Base-by-base conservation (phyloP, 2,113 vertebrate genomes). In the Hystrix cristata region DNA sequence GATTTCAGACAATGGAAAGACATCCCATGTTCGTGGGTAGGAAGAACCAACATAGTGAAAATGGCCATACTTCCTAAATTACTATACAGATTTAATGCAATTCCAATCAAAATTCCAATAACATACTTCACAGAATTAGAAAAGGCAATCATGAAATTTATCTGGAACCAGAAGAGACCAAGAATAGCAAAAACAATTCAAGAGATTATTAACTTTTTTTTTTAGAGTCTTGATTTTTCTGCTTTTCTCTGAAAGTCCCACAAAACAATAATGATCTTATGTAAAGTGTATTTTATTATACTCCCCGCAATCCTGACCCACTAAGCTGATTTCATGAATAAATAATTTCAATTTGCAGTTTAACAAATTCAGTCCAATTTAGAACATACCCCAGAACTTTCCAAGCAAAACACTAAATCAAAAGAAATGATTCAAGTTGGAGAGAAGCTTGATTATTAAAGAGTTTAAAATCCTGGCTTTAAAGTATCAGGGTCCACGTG, bases 301-400 rank as follows among this genome's bases (percentile, higher is more conserved):
- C 57, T 5, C 34, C 1, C 21, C 27, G 23, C 21, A 90, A n/a
- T 85, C 5, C 87, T 29, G 31, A 87, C 11, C 21, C 46, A 48
- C 51, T 74, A 87, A 85, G 65, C 34, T 79, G 16, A 87, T 87
- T 94, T 87, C 27, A 69, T 46, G 15, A 94, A 25, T 88, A 88
- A 78, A 78, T 87, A 55, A 80, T 83, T n/a, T 34, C 11, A 60
- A 48, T 7, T 2, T 29, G 69, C 19, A 34, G 18, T 67, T 91
- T n/a, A 55, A 48, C 71, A 69, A 88, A 34, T 29, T 57, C 38
- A 72, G 11, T 78, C 27, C 8, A 60, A 18, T 15, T 59, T 53
- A 48, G 46, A 89, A 65, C 15, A 65, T 74, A 53, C 4, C 18
- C n/a, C 59, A 82, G 64, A 62, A 86, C 13, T 25, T 9, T 67